A percentile compares a stretch with the other conserved stretches of the same genome.
Evolutionary conservation across 2,113 vertebrate species (phyloP).

Genomic region (Ursus arctos): DNA sequence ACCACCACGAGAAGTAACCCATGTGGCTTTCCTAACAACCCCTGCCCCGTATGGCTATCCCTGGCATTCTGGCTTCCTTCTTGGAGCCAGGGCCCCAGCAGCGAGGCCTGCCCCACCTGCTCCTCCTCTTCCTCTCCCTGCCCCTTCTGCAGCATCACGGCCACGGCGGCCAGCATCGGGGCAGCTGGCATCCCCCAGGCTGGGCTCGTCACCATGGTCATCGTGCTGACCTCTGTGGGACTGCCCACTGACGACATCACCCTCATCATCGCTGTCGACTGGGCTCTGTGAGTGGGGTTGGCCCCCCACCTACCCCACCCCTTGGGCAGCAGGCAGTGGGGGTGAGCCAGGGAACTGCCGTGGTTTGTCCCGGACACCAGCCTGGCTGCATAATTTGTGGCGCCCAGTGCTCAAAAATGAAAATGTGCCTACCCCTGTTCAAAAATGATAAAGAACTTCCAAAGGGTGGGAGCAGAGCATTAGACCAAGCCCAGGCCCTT

Average conservation of each 20-base stretch:
- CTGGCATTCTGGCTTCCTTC: not conserved
- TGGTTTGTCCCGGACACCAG: not conserved
- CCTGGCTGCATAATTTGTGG: not conserved
- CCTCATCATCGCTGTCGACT: constrained; percentile 97
- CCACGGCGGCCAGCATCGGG: constrained; percentile 98
- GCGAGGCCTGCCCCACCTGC: too few species aligned
- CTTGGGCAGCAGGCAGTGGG: not conserved
- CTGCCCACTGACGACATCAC: constrained; percentile 98
- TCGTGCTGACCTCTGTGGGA: constrained; percentile 97
- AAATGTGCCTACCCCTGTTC: not conserved
- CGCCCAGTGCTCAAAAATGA: not conserved
- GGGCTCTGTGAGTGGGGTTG: constrained; percentile 95
- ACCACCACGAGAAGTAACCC: not conserved
- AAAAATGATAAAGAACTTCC: not conserved
- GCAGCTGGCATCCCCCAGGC: constrained; percentile 99
- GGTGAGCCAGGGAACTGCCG: not conserved
- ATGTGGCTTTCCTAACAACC: not conserved
- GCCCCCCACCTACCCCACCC: not conserved
- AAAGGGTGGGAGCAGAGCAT: not conserved
- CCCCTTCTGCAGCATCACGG: constrained; percentile 93
- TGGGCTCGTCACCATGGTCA: constrained; percentile 99
- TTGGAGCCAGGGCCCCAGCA: not conserved
- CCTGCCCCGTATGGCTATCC: not conserved
- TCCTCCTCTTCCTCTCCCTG: not conserved
- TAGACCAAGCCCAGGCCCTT: not conserved